Percentiles rank a stretch among this genome's conserved stretches.
These are phyloP conservation scores for Sebastes goodei DNA, from an alignment of 2,797 vertebrate species.

Conservation along the genomic window DNA sequence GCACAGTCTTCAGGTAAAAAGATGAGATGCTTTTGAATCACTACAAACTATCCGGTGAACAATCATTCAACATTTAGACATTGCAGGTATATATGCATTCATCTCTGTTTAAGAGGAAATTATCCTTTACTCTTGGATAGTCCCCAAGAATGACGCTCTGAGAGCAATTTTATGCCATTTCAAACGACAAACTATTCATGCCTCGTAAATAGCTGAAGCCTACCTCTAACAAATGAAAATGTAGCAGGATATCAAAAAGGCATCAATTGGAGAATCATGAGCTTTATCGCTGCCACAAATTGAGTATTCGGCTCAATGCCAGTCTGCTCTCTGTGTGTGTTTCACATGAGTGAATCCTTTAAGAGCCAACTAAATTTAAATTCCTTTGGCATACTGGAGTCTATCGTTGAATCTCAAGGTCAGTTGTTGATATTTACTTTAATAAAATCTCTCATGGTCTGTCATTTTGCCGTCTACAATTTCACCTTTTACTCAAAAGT, in stretches of 20 bases:
- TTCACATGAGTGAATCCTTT: constrained; percentile 23
- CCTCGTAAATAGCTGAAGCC: constrained; percentile 10
- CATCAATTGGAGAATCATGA: constrained; percentile 9
- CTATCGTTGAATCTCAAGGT: constrained; percentile 23
- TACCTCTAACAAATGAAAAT: constrained; percentile 1
- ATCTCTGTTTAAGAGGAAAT: neutral
- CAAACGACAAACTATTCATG: constrained; percentile 26
- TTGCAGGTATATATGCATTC: neutral
- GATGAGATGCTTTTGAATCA: neutral
- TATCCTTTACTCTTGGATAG: neutral
- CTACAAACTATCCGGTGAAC: neutral
- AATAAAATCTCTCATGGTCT: constrained; percentile 11
- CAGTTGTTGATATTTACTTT: constrained; percentile 34
- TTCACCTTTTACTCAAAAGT: neutral
- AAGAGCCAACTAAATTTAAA: constrained; percentile 1
- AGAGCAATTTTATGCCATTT: constrained; percentile 19
- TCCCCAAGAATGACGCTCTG: neutral
- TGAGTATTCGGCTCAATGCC: constrained; percentile 32
- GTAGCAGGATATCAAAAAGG: neutral
- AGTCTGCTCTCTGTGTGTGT: constrained; percentile 5
- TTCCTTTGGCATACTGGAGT: neutral
- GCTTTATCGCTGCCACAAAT: constrained; percentile 3
- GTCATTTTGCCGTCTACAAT: neutral
- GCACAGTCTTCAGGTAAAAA: neutral
- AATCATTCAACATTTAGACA: neutral